Base-by-base conservation (phyloP, 2,888 invertebrate genomes). In the Himalopsyche japonica region DNA sequence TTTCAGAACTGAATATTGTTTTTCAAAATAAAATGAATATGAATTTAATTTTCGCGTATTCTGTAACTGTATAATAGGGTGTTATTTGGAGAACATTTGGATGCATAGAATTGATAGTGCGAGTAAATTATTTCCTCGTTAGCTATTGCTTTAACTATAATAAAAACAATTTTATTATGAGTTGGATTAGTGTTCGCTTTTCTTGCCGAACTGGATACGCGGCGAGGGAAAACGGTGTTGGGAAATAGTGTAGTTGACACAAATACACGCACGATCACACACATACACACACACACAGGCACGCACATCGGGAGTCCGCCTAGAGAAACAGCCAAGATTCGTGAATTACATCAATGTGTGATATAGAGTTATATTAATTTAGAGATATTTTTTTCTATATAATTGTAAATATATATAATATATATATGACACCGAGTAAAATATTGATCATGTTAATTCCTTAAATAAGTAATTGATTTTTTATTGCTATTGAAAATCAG, bases 401-500 rank as follows among this genome's bases (percentile, higher is more conserved):
- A 85, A 91, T 92, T 92, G 90, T 91, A 91, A 91, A 90, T 90
- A 91, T 90, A 91, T 89, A 91, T 91, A 92, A 27, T 92, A 91
- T 92, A 92, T 92, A 92, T 92, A 92, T 92, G 92, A 92, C 92
- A 92, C 91, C 92, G 91, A 92, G 92, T 92, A 92, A 92, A 92
- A 92, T 92, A 92, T 90, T 91, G 92, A 87, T 92, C 92, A 92
- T 92, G 92, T 92, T 82, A 92, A 92, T 92, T 92, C 91, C 92
- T 92, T 92, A 92, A 85, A 86, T 86, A 85, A 92, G 92, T 93
- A 93, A 92, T 92, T 93, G 92, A 92, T 92, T 92, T 92, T 92
- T 92, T 92, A 93, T 93, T 93, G 92, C 92, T 93, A 92, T 93
- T 92, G 92, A 93, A 93, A 93, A 93, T 93, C 92, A 93, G 92